phyloP scores from a whole-genome alignment of 2,888 invertebrate genomes.

The Phaonia tiefii region DNA sequence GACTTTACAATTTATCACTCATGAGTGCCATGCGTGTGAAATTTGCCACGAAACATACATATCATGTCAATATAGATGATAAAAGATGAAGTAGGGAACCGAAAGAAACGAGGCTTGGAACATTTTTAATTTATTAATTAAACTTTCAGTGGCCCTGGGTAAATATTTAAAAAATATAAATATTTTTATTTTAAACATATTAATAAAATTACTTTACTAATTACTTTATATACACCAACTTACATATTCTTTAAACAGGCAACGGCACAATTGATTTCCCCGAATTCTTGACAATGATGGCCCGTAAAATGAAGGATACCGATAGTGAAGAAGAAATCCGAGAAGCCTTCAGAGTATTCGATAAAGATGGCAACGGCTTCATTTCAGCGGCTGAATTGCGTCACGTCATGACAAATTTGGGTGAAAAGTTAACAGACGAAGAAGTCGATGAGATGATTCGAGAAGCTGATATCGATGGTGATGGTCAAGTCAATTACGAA shows the following conservation, averaged over 20 bases:
- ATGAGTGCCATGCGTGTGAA: no score
- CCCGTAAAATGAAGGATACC: constrained; percentile 99
- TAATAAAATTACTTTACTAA: no score
- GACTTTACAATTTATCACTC: no score
- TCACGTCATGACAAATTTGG: constrained; percentile 99
- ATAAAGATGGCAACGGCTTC: constrained; percentile 99
- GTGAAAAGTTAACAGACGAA: constrained; percentile 99
- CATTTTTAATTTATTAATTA: constrained; percentile 21
- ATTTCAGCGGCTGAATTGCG: constrained; percentile 98
- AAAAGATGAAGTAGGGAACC: no score
- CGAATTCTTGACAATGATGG: constrained; percentile 99
- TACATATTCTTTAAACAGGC: constrained; percentile 84
- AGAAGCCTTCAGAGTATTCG: constrained; percentile 99
- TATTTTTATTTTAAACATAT: constrained; percentile 35
- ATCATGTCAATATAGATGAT: no score
- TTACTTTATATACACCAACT: neutral
- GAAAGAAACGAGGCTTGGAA: no score
- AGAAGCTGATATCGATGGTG: constrained; percentile 99
- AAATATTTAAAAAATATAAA: constrained; percentile 14
- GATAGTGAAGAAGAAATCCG: constrained; percentile 99
- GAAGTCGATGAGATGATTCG: constrained; percentile 99
- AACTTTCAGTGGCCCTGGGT: constrained; percentile 20
- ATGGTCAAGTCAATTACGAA: constrained; percentile 91
- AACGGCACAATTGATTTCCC: constrained; percentile 99
- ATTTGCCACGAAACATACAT: no score